These are phyloP conservation scores for Girardinichthys multiradiatus DNA, from an alignment of 2,113 vertebrate genomes.

Conservation along the genomic window DNA sequence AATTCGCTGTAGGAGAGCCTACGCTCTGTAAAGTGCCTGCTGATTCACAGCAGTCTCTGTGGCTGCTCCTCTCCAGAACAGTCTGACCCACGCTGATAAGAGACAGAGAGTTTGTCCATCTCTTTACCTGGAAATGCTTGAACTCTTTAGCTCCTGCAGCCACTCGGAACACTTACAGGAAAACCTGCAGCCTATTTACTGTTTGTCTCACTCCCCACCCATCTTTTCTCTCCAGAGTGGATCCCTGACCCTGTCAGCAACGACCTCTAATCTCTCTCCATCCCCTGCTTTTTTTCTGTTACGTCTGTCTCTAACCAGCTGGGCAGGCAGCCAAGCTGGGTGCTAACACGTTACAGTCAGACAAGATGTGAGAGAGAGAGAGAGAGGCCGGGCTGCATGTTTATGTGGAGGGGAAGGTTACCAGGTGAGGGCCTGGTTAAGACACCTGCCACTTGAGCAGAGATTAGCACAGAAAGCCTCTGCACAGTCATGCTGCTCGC, in stretches of 20 bases:
- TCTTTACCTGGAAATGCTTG: conserved; percentile 38
- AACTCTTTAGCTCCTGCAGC: conserved; percentile 9
- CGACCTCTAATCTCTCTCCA: conserved; percentile 66
- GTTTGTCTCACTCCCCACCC: conserved; percentile 39
- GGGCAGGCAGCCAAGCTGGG: conserved; percentile 49
- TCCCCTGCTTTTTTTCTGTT: conserved; percentile 49
- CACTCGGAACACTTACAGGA: conserved; percentile 32
- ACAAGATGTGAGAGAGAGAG: conserved; percentile 31
- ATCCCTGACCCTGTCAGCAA: conserved; percentile 40
- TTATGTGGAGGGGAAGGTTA: conserved; percentile 59
- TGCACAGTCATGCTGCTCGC: conserved; percentile 33
- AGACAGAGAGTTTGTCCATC: conserved; percentile 11
- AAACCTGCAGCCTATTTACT: conserved; percentile 41
- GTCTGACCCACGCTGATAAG: conserved; percentile 54
- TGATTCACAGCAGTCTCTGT: conserved; percentile 48
- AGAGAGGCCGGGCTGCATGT: conserved; percentile 38
- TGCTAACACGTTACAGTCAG: conserved; percentile 46
- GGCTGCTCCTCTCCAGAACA: conserved; percentile 32
- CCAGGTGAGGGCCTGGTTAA: conserved; percentile 75
- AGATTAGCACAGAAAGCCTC: conserved; percentile 73
- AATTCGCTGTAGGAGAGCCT: conserved; percentile 23
- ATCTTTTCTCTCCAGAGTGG: conserved; percentile 33
- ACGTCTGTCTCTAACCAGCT: conserved; percentile 45
- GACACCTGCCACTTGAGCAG: conserved; percentile 75
- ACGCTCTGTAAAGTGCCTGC: conserved; percentile 37